A percentile compares a stretch with the other conserved stretches of the same genome.
phyloP scores from a whole-genome alignment of 2,888 invertebrate species.

The Nowickia ferox region DNA sequence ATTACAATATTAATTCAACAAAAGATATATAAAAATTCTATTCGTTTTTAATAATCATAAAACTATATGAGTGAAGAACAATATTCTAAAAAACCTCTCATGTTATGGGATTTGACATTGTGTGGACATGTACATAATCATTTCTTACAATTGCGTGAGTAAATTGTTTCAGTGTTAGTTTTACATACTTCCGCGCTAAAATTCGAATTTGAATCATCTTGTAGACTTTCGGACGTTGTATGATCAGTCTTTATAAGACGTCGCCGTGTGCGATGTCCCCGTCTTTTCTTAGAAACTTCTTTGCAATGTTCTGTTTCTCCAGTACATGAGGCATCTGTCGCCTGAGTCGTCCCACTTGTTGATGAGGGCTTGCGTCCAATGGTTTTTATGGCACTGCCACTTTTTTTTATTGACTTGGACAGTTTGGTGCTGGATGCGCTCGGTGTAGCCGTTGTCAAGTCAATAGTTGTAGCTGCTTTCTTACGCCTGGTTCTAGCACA shows the following conservation, averaged over 20 bases:
- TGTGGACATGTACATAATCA: constrained; percentile 40
- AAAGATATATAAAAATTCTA: constrained; percentile 29
- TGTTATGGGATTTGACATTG: background rate
- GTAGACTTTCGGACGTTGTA: constrained; percentile 53
- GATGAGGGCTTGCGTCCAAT: constrained; percentile 52
- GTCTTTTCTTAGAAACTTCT: constrained; percentile 56
- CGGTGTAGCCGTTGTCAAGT: constrained; percentile 1
- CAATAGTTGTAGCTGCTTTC: constrained; percentile 16
- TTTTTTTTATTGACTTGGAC: constrained; percentile 74
- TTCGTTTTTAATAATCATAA: background rate
- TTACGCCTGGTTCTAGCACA: constrained; percentile 66
- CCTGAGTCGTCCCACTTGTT: constrained; percentile 17
- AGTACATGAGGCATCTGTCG: constrained; percentile 76
- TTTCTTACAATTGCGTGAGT: constrained; percentile 70
- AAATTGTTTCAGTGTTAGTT: constrained; percentile 77
- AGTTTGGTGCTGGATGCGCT: constrained; percentile 64
- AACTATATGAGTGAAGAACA: constrained; percentile 10
- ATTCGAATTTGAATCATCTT: constrained; percentile 77
- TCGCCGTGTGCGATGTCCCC: constrained; percentile 79
- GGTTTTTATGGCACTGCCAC: constrained; percentile 76
- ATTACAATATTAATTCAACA: constrained; percentile 43
- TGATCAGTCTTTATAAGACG: constrained; percentile 81
- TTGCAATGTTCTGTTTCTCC: constrained; percentile 76
- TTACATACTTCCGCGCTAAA: constrained; percentile 77
- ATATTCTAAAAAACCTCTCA: background rate